Conservation (phyloP, 2,888 invertebrate species). For the Odontothrips loti region DNA sequence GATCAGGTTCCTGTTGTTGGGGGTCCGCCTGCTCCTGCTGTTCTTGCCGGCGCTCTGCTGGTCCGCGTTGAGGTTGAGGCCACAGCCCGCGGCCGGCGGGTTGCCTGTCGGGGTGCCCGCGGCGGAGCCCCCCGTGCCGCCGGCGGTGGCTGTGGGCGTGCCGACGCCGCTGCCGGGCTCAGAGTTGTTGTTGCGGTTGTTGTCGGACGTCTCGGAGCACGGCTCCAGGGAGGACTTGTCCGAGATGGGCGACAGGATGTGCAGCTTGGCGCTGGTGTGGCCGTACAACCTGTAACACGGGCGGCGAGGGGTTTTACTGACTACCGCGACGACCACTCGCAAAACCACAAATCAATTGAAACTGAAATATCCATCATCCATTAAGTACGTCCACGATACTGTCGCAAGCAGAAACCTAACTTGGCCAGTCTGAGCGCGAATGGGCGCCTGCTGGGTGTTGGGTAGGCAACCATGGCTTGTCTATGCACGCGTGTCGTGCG, state of each 20-base stretch:
- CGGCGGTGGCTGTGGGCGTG: conserved; percentile 7
- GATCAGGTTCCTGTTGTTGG: neutral
- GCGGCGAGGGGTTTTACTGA: too few species aligned
- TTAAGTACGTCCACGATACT: too few species aligned
- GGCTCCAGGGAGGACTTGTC: conserved; percentile 87
- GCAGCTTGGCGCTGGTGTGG: conserved; percentile 57
- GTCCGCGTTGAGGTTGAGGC: neutral
- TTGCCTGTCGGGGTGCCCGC: conserved; percentile 13
- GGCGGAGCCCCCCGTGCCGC: conserved; percentile 27
- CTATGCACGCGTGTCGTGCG: too few species aligned
- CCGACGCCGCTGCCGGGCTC: conserved; percentile 53
- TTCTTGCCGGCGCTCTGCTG: neutral
- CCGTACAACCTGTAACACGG: conserved; percentile 34
- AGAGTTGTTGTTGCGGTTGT: conserved; percentile 72
- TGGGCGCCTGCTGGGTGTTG: too few species aligned
- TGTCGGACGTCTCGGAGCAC: conserved; percentile 75
- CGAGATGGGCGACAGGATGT: conserved; percentile 83
- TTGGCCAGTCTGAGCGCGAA: too few species aligned
- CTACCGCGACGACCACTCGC: too few species aligned
- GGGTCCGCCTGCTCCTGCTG: neutral
- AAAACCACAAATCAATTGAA: too few species aligned
- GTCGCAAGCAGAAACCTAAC: too few species aligned
- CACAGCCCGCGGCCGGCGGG: neutral
- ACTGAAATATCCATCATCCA: too few species aligned
- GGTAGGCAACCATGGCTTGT: too few species aligned